Evolutionary conservation across 1,140 invertebrate genomes (phyloP).

Genomic region (Drosophila repletoides): DNA sequence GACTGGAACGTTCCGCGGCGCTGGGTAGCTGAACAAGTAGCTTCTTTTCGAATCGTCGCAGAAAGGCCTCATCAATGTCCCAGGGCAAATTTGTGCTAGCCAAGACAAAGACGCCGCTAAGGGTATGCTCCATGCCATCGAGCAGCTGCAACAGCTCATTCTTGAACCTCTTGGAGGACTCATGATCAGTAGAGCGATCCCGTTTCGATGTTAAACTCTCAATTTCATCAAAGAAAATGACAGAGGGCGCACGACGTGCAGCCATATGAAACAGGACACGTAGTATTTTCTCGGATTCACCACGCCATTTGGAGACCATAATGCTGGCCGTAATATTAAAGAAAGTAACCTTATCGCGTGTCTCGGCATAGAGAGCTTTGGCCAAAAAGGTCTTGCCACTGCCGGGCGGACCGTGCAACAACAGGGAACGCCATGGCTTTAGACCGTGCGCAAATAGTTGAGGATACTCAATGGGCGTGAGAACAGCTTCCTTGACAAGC

Average conservation of each 20-base stretch:
- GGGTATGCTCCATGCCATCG: conserved; percentile 89
- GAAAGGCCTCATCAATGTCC: conserved; percentile 94
- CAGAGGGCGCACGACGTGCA: conserved; percentile 93
- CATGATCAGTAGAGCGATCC: conserved; percentile 90
- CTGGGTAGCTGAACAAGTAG: conserved; percentile 92
- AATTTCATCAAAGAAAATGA: conserved; percentile 98
- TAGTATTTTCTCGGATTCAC: conserved; percentile 95
- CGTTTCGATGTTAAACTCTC: conserved; percentile 92
- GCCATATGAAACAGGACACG: conserved; percentile 95
- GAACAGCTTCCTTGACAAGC: conserved; percentile 93
- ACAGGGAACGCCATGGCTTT: conserved; percentile 92
- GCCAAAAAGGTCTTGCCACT: conserved; percentile 94
- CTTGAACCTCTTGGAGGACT: conserved; percentile 95
- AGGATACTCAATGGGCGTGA: conserved; percentile 94
- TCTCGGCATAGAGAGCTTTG: conserved; percentile 93
- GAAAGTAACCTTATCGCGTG: conserved; percentile 88
- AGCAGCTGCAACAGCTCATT: conserved; percentile 96
- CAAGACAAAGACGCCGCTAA: conserved; percentile 88
- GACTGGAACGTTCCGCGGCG: conserved; percentile 84
- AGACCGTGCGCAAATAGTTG: conserved; percentile 91
- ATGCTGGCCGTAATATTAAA: conserved; percentile 95
- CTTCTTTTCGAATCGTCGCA: conserved; percentile 94
- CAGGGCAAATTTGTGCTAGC: conserved; percentile 96
- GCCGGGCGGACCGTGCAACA: conserved; percentile 94
- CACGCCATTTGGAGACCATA: conserved; percentile 96